phyloP scores from a whole-genome alignment of 2,888 invertebrate genomes.

The Pilophorus perplexus region DNA sequence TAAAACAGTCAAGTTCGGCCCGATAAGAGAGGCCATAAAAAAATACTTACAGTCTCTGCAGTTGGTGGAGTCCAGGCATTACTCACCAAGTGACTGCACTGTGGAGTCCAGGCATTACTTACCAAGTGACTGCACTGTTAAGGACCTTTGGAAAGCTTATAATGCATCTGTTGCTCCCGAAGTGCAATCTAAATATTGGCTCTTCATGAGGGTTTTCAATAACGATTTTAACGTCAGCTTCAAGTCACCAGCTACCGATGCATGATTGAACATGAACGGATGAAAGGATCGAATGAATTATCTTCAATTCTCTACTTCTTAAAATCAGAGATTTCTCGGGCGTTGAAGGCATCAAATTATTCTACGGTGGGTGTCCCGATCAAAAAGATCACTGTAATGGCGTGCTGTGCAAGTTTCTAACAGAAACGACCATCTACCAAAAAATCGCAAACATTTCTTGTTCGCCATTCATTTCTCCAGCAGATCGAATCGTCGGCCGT shows the following conservation, averaged over 20 bases:
- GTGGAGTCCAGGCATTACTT: constrained; percentile 30
- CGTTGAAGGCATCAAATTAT: constrained; percentile 36
- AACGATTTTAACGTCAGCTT: constrained; percentile 40
- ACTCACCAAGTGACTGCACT: constrained; percentile 35
- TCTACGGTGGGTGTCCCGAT: constrained; percentile 45
- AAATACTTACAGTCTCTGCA: neutral
- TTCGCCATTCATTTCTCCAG: constrained; percentile 35
- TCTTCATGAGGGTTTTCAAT: constrained; percentile 39
- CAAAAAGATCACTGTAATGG: constrained; percentile 44
- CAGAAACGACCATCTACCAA: constrained; percentile 29
- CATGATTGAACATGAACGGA: constrained; percentile 33
- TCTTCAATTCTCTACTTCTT: constrained; percentile 32
- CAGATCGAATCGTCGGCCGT: constrained; percentile 36
- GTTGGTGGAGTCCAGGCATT: constrained; percentile 19
- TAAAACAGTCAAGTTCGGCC: too few relatives aligned
- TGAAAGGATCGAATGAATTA: constrained; percentile 39
- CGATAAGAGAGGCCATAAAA: too few relatives aligned
- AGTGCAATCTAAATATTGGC: constrained; percentile 30
- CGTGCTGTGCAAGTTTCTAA: constrained; percentile 41
- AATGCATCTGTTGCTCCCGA: constrained; percentile 15
- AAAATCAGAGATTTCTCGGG: neutral
- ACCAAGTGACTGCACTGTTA: constrained; percentile 35
- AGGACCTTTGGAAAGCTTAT: constrained; percentile 35
- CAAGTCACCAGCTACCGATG: constrained; percentile 43
- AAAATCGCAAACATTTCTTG: constrained; percentile 37